Evolutionary conservation across 2,113 vertebrate genomes (phyloP).

Genomic region (Ptychochromis oligacanthus): DNA sequence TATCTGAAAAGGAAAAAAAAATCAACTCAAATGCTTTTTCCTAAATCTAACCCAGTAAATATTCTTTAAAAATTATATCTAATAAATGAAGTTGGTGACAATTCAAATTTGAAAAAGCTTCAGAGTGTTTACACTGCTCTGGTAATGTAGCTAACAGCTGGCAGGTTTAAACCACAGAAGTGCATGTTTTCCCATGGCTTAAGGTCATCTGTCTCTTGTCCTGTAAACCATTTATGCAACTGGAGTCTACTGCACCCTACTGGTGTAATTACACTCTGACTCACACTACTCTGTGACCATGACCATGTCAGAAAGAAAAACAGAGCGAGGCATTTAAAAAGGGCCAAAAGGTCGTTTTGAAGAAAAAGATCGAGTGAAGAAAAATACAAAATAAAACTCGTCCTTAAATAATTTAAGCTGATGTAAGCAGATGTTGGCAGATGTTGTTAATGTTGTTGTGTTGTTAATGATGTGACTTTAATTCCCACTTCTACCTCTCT

Average conservation of each 20-base stretch:
- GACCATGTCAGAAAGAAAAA: background rate
- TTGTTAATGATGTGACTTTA: background rate
- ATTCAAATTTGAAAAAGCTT: background rate
- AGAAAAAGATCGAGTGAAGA: no score
- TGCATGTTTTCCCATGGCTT: conserved; percentile 36
- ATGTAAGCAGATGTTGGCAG: background rate
- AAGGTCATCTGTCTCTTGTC: conserved; percentile 42
- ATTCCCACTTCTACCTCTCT: conserved; percentile 5
- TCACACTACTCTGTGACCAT: background rate
- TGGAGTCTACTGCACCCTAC: conserved; percentile 47
- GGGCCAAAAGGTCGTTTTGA: no score
- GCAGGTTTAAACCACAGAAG: conserved; percentile 21
- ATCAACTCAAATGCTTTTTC: background rate
- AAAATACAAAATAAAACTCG: background rate
- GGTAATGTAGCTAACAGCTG: conserved; percentile 36
- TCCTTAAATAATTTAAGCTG: background rate
- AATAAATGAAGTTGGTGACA: background rate
- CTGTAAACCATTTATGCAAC: background rate
- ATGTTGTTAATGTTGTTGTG: background rate
- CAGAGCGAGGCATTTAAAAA: background rate
- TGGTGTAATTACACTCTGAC: conserved; percentile 32
- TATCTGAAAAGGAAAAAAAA: background rate
- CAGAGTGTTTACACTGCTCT: background rate
- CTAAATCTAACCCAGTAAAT: background rate
- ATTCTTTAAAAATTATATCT: background rate